Conservation (phyloP, 2,113 vertebrate species). For the Myotis brandtii region DNA sequence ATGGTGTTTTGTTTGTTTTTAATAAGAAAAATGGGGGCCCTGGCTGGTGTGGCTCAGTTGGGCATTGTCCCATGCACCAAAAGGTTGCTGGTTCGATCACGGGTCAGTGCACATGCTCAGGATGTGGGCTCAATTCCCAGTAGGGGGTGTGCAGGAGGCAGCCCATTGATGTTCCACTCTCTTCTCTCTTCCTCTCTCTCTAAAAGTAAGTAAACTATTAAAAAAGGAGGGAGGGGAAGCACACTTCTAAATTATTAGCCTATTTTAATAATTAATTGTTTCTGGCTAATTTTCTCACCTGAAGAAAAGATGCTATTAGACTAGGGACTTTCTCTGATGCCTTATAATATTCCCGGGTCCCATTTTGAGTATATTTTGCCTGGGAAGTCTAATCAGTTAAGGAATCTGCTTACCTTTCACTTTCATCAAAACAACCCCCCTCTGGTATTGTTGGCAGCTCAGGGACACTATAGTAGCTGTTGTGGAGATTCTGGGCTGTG, state of each 20-base stretch:
- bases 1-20: neutral
- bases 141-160: neutral
- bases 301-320: neutral
- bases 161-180: neutral
- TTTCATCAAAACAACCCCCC: conserved; percentile 90
- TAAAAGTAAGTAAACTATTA: neutral
- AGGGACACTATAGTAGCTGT: conserved; percentile 93
- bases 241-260: neutral
- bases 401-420: conserved; percentile 89
- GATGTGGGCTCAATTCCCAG: neutral
- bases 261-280: conserved; percentile 8
- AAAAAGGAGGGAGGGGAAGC: fast-evolving
- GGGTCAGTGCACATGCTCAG: neutral
- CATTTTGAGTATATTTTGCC: neutral
- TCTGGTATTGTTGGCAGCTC: conserved; percentile 97
- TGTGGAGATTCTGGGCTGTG: conserved; percentile 95
- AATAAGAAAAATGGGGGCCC: neutral
- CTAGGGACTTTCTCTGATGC: neutral
- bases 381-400: neutral
- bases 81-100: neutral
- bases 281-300: neutral
- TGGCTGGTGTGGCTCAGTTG: neutral
- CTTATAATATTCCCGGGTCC: neutral
- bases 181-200: neutral
- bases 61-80: neutral